These are phyloP conservation scores for Penaeus vannamei DNA, from an alignment of 1,140 invertebrate species.

Conservation along the genomic window DNA sequence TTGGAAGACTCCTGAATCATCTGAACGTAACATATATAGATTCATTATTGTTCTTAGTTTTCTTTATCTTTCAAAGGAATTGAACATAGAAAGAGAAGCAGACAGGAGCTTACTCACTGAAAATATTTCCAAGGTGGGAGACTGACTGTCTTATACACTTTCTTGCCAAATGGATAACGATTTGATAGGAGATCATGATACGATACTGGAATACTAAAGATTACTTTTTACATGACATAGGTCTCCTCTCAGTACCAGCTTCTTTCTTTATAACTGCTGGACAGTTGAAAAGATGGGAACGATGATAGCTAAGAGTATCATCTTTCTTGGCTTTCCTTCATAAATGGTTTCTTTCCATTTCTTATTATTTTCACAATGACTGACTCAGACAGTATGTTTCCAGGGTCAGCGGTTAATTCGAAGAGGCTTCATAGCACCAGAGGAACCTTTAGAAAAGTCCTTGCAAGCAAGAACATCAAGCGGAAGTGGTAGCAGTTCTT, in stretches of 20 bases:
- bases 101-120: too few species aligned
- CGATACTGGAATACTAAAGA: background rate
- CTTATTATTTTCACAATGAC: background rate
- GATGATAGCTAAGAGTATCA: slow-evolving; percentile 4
- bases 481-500: slow-evolving; percentile 43
- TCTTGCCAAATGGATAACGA: too few species aligned
- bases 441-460: slow-evolving; percentile 83
- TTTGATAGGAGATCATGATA: too few species aligned
- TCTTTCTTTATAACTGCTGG: slow-evolving; percentile 23
- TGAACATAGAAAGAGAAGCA: too few species aligned
- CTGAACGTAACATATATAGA: too few species aligned
- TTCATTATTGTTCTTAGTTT: too few species aligned
- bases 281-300: background rate
- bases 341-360: background rate
- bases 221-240: too few species aligned
- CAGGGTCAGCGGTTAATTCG: slow-evolving; percentile 61
- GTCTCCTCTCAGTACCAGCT: background rate
- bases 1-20: too few species aligned
- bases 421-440: slow-evolving; percentile 76
- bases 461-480: slow-evolving; percentile 73
- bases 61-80: too few species aligned
- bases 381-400: slow-evolving; percentile 9
- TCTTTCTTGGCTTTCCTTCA: background rate
- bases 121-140: too few species aligned
- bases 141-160: too few species aligned